Conservation (phyloP, 2,797 vertebrate species). For the Anguilla megastoma region DNA sequence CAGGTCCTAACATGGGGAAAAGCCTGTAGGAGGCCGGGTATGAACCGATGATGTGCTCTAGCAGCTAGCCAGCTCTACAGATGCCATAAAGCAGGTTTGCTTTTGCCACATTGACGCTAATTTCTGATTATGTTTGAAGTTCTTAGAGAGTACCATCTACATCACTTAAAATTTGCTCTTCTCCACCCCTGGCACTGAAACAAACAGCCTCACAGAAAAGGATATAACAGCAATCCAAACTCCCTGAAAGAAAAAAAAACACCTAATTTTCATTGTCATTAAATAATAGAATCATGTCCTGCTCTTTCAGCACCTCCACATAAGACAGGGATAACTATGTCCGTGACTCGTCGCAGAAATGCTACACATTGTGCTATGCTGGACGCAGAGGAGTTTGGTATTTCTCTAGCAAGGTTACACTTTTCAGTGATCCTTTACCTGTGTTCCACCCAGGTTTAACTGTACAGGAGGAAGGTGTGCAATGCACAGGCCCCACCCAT, state of each 20-base stretch:
- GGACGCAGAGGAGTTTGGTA: constrained; percentile 5
- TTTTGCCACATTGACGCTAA: background rate
- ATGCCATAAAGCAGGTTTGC: background rate
- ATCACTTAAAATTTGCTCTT: background rate
- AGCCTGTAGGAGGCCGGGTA: background rate
- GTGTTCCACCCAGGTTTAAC: background rate
- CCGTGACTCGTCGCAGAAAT: background rate
- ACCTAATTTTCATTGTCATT: background rate
- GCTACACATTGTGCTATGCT: constrained; percentile 14
- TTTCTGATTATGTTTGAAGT: background rate
- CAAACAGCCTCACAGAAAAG: background rate
- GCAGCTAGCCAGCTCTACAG: background rate
- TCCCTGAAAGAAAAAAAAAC: background rate
- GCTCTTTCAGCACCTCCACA: background rate
- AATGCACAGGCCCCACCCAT: background rate
- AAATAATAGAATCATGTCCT: background rate
- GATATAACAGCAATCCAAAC: background rate
- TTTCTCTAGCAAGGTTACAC: constrained; percentile 16
- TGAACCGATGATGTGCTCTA: background rate
- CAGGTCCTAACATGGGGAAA: background rate
- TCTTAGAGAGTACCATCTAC: background rate
- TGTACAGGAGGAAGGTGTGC: background rate
- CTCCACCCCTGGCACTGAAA: background rate
- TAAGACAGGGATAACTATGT: background rate
- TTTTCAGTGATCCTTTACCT: background rate